Evolutionary conservation across 1,140 invertebrate species (phyloP).

Genomic region (Diploscapter pachys): DNA sequence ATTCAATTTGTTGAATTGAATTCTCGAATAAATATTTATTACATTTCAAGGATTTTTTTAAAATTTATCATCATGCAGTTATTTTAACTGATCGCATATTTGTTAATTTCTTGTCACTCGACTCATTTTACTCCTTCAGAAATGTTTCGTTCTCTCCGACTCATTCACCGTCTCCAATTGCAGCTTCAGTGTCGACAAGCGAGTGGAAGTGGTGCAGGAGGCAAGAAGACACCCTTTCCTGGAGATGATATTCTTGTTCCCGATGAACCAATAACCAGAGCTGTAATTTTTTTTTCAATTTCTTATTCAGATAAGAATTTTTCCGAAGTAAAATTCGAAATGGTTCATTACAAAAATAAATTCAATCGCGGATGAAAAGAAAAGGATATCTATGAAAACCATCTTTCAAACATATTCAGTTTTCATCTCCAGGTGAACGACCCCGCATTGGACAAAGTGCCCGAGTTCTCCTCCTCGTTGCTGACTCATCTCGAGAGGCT

Average conservation of each 20-base stretch:
- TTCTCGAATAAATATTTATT: no score
- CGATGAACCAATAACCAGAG: constrained; percentile 17
- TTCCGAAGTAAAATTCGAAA: neutral
- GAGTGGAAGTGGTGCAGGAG: no score
- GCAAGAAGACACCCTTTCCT: constrained; percentile 12
- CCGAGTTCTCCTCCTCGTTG: constrained; percentile 11
- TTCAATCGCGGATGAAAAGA: neutral
- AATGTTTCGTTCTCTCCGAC: no score
- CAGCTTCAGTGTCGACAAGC: no score
- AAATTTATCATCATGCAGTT: no score
- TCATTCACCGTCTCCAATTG: no score
- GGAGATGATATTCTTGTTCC: constrained; percentile 22
- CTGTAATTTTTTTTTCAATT: constrained; percentile 1
- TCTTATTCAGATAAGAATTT: neutral
- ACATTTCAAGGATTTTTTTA: no score
- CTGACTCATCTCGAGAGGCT: constrained; percentile 25
- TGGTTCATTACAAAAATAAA: neutral
- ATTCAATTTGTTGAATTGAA: no score
- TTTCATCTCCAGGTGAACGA: constrained; percentile 8
- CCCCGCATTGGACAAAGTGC: neutral
- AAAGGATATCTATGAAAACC: neutral
- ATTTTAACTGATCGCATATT: no score
- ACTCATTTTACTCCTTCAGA: no score
- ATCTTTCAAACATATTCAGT: neutral
- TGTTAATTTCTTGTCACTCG: no score